Conservation (phyloP, 2,888 invertebrate species). For the Pecten maximus region DNA sequence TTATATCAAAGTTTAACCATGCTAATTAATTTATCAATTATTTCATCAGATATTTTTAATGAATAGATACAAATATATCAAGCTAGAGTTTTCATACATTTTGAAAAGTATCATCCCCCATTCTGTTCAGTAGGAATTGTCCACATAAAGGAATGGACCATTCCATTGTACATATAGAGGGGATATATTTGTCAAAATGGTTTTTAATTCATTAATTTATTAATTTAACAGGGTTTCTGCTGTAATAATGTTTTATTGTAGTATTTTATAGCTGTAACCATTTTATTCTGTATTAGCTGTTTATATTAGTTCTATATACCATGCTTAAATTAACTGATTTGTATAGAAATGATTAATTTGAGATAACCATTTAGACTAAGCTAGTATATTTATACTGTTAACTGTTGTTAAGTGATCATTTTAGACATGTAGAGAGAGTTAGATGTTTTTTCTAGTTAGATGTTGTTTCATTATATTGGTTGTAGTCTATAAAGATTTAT, state of each 20-base stretch:
- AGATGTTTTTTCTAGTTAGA: conserved; percentile 9
- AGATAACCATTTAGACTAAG: background rate
- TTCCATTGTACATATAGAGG: background rate
- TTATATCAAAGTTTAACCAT: conserved; percentile 2
- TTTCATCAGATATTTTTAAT: background rate
- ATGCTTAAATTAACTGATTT: background rate
- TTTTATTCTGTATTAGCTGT: background rate
- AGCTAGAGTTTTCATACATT: background rate
- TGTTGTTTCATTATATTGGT: background rate
- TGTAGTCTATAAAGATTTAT: background rate
- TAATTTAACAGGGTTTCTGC: background rate
- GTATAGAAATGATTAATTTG: background rate
- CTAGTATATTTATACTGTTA: background rate
- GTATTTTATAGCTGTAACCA: background rate
- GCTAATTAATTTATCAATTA: background rate
- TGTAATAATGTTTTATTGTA: no score
- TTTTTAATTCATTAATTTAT: background rate
- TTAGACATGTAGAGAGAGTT: background rate
- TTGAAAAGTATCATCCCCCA: background rate
- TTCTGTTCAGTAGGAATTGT: background rate
- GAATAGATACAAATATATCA: background rate
- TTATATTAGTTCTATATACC: background rate
- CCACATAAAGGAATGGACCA: background rate
- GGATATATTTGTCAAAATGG: background rate
- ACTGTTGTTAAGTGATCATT: background rate